Conservation (phyloP, 2,888 invertebrate genomes). For the Julus scandinavius region DNA sequence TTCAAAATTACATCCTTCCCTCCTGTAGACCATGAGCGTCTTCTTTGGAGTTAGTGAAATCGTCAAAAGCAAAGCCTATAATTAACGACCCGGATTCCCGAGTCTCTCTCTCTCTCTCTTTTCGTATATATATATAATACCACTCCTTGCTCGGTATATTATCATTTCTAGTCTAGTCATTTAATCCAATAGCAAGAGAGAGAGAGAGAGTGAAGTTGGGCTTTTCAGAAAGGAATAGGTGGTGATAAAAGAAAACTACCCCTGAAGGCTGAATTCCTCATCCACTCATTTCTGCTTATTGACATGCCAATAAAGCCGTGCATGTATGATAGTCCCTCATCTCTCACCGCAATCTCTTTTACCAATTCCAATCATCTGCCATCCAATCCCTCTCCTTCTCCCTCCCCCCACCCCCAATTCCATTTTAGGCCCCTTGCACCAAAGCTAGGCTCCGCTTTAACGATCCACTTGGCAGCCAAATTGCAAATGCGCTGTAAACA, state of each 20-base stretch:
- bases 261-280: constrained; percentile 34
- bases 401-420: neutral
- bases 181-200: constrained; percentile 25
- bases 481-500: neutral
- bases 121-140: neutral
- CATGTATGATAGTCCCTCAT: constrained; percentile 10
- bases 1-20: constrained; percentile 7
- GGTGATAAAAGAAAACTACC: constrained; percentile 8
- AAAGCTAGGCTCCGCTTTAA: neutral
- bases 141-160: neutral
- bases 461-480: neutral
- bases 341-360: constrained; percentile 39
- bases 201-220: no score
- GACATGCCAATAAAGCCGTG: constrained; percentile 32
- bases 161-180: constrained; percentile 34
- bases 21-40: neutral
- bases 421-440: neutral
- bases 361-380: constrained; percentile 2
- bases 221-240: neutral
- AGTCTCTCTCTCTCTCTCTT: neutral
- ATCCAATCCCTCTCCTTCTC: neutral
- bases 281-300: constrained; percentile 39
- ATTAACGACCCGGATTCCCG: constrained; percentile 23
- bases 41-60: neutral
- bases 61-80: constrained; percentile 4